Evolutionary conservation across 1,140 invertebrate genomes (phyloP).

Genomic region (Augochlora pura): DNA sequence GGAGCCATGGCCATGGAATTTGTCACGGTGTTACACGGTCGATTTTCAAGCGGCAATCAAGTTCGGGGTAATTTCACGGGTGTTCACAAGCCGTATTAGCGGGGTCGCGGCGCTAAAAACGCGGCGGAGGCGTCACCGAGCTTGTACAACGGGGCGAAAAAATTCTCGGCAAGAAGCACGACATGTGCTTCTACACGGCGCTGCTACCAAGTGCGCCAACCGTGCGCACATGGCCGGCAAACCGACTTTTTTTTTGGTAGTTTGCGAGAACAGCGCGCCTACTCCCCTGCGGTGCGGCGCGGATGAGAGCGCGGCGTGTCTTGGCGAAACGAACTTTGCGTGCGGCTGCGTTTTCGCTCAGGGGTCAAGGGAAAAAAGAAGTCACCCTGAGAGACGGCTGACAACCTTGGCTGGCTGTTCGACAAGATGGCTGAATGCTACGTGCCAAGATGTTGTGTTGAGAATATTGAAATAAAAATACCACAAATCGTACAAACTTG

Average conservation of each 20-base stretch:
- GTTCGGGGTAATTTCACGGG: conserved; percentile 42
- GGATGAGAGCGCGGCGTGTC: conserved; percentile 39
- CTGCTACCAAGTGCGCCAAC: conserved; percentile 54
- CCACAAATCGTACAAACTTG: no score
- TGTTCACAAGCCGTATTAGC: conserved; percentile 22
- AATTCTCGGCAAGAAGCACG: conserved; percentile 56
- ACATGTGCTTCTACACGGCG: conserved; percentile 59
- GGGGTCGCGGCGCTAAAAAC: conserved; percentile 17
- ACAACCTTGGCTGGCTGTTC: conserved; percentile 3
- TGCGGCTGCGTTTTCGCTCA: conserved; percentile 58
- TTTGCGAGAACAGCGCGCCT: conserved; percentile 36
- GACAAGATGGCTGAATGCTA: background rate
- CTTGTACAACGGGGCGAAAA: conserved; percentile 49
- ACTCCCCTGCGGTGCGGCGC: conserved; percentile 55
- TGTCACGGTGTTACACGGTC: conserved; percentile 14
- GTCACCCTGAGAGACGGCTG: background rate
- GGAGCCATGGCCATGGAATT: background rate
- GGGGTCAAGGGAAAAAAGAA: conserved; percentile 38
- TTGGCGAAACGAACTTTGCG: conserved; percentile 57
- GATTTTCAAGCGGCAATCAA: conserved; percentile 34
- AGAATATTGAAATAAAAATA: no score
- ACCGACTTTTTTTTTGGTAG: conserved; percentile 48
- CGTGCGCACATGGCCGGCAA: conserved; percentile 66
- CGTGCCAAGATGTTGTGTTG: no score
- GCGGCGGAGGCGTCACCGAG: conserved; percentile 32